Base-by-base conservation (phyloP, 2,797 vertebrate species). In the Setipinna tenuifilis region DNA sequence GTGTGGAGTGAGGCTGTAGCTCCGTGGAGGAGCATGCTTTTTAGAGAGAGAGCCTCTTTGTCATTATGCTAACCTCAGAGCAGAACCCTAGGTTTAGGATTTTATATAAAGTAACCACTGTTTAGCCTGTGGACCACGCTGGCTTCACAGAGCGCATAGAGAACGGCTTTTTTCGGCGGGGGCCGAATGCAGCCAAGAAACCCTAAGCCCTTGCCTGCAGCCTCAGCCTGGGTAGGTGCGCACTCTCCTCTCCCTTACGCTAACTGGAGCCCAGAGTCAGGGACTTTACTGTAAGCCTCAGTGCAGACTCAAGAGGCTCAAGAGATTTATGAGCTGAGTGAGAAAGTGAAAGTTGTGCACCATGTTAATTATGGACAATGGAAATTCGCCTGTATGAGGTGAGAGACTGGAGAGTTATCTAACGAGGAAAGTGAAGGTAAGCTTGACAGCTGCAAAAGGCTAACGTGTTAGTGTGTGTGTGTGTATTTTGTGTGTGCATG, bases 31-130 rank as follows among this genome's bases (percentile, higher is more conserved):
- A 93, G 89, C 90, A 35, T 82, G 89, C 89, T 92, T 92, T 91
- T 93, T 87, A 93, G 92, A 93, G 90, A 90, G 92, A 90, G 91
- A 75, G 85, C 90, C 88, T 91, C 90, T 92, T 92, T 83, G 90
- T 91, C 93, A 94, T 94, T 95, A 95, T 91, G 92, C 91, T 93
- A 94, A 93, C 93, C 93, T 93, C 91, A 91, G 92, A 90, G 93
- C 92, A 92, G 92, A 94, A 87, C 86, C 93, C 89, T 89, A 92
- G 92, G 91, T 91, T 92, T 92, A 92, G 90, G 90, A 88, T 93
- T 95, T 95, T 94, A 95, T 94, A 95, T 94, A 94, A 95, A 95
- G 94, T 93, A 94, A 94, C 93, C 93, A 93, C 92, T 95, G 94
- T 95, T 95, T 95, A 94, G 93, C 89, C 88, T 87, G 89, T 92